Evolutionary conservation across 1,140 invertebrate genomes (phyloP), one percentile per base, ranked within the genome.

Genomic region (Drosophila tani): DNA sequence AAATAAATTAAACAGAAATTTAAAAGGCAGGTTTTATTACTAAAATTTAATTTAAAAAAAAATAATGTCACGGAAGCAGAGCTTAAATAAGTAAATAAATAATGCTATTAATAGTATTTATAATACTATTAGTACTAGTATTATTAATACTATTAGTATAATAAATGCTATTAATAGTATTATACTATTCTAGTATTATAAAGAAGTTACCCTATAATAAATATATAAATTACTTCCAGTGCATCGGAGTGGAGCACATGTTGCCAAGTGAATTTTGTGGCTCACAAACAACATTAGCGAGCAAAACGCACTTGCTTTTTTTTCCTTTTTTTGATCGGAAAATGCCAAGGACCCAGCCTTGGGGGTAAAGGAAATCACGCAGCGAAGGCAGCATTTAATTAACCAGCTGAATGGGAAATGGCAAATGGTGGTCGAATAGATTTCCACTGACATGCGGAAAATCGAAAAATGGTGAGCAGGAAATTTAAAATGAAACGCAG

Each of bases 261-360:
- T 74, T 80, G 71, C 40, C 45, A 50, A 84, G 49, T 62, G 76
- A 63, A 46, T 76, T 82, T 66, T 64, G 50, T 76, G 81, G 76
- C 45, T 63, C 71, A 74, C 76, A 81, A 81, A 81, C 75, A 80
- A 64, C 71, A 80, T 83, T 84, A 64, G 66, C 50, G 40, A 24
- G 21, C 68, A 43, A 49, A 41, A 73, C 56, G 68, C 68, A 55
- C 27, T 75, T 17, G 57, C 21, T 32, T 50, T 68, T 53, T 21
- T 0, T 2, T 3, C 21, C 15, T 24, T 41, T 43, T 15, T 35
- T 12, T n/a, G 40, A 27, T 58, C n/a, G 24, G 19, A 41, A 58
- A 70, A 40, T 69, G 66, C 35, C 65, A 49, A 50, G 19, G 65
- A 50, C 70, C 32, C 56, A 53, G 71, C 53, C 62, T 76, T 64